These are phyloP conservation scores for Plectropomus leopardus DNA, from an alignment of 2,113 vertebrate genomes.

Conservation along the genomic window DNA sequence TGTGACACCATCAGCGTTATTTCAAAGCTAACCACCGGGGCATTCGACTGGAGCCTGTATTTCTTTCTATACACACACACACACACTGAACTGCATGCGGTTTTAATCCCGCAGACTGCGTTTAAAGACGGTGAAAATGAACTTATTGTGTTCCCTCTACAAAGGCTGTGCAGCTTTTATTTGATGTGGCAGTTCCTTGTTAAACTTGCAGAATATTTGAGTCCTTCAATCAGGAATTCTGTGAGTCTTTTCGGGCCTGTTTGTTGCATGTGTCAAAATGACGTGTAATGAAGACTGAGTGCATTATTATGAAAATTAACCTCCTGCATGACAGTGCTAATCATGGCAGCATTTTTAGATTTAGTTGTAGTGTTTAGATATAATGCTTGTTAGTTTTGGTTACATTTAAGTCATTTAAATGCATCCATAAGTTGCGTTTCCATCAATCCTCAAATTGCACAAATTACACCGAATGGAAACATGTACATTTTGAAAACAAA, in stretches of 20 bases:
- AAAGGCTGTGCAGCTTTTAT: constrained; percentile 76
- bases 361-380: too few species aligned
- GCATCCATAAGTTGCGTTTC: too few species aligned
- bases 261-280: constrained; percentile 44
- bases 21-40: constrained; percentile 84
- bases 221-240: constrained; percentile 72
- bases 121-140: constrained; percentile 81
- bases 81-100: constrained; percentile 48
- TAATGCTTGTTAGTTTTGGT: too few species aligned
- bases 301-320: constrained; percentile 17
- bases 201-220: constrained; percentile 74
- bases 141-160: constrained; percentile 81
- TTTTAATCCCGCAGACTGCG: constrained; percentile 77
- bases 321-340: too few species aligned
- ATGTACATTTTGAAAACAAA: too few species aligned
- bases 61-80: constrained; percentile 48
- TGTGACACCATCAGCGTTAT: constrained; percentile 80
- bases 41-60: constrained; percentile 72
- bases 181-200: constrained; percentile 80
- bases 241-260: constrained; percentile 59
- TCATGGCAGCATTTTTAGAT: too few species aligned
- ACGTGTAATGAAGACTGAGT: constrained; percentile 36
- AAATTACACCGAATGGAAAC: too few species aligned
- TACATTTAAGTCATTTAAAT: too few species aligned
- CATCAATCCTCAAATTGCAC: too few species aligned